Conservation (phyloP, 1,140 invertebrate genomes). For the Pseudomyrmex sp. region DNA sequence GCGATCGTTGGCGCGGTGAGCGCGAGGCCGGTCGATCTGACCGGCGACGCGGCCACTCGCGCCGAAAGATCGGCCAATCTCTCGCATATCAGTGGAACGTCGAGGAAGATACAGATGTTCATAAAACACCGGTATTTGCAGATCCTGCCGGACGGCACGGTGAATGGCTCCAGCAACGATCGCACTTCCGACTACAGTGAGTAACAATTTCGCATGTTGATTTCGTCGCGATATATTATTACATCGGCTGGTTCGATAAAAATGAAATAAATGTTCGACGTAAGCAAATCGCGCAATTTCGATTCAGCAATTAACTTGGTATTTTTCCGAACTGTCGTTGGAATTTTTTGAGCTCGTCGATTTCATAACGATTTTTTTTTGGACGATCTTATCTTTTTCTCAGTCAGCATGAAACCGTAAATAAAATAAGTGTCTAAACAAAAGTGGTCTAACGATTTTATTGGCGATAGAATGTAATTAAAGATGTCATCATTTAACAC, state of each 20-base stretch:
- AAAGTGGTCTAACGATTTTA: too few species aligned
- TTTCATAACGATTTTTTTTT: too few species aligned
- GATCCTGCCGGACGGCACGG: constrained; percentile 91
- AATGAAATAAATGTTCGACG: too few species aligned
- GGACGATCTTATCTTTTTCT: too few species aligned
- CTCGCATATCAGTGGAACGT: constrained; percentile 90
- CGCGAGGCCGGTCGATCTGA: constrained; percentile 73
- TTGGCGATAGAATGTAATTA: too few species aligned
- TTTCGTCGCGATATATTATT: neutral
- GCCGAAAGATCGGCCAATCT: constrained; percentile 90
- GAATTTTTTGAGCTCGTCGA: too few species aligned
- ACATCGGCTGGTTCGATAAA: neutral
- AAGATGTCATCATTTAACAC: too few species aligned
- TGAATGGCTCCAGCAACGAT: constrained; percentile 91
- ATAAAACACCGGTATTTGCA: constrained; percentile 92
- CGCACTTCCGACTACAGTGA: constrained; percentile 91
- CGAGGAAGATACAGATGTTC: constrained; percentile 92
- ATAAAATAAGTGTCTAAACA: too few species aligned
- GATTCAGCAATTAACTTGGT: too few species aligned
- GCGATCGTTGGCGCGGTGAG: constrained; percentile 74
- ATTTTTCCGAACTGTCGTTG: too few species aligned
- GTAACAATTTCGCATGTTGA: constrained; percentile 80
- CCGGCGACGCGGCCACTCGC: constrained; percentile 74
- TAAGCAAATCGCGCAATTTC: too few species aligned
- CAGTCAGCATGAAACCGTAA: too few species aligned